These are phyloP conservation scores for Bombyx mandarina DNA, from an alignment of 1,140 invertebrate species.

Conservation along the genomic window DNA sequence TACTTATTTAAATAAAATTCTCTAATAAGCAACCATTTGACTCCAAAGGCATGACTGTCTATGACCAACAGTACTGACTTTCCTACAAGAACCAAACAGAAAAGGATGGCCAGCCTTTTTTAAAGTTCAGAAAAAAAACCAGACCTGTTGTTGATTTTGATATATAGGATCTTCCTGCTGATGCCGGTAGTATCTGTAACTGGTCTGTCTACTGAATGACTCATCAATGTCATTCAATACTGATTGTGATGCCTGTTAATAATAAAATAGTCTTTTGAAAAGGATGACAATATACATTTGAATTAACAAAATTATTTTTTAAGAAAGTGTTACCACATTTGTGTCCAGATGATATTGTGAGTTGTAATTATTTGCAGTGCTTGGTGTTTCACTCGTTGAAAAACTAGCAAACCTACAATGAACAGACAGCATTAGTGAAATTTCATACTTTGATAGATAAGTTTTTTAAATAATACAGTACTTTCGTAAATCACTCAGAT, in stretches of 20 bases:
- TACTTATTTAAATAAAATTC: too few species aligned
- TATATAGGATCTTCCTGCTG: constrained; percentile 66
- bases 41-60: too few species aligned
- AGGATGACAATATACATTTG: not conserved
- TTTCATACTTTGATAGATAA: too few species aligned
- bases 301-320: constrained; percentile 3
- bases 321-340: constrained; percentile 39
- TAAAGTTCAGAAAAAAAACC: not conserved
- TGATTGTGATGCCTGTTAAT: constrained; percentile 50
- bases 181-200: constrained; percentile 52
- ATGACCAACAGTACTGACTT: too few species aligned
- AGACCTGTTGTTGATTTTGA: constrained; percentile 68
- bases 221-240: constrained; percentile 62
- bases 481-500: too few species aligned
- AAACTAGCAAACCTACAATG: constrained; percentile 78
- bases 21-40: too few species aligned
- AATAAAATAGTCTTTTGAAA: not conserved
- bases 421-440: not conserved
- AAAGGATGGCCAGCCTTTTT: too few species aligned
- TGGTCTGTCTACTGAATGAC: constrained; percentile 63
- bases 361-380: constrained; percentile 51
- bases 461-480: too few species aligned
- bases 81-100: too few species aligned
- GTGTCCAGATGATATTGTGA: constrained; percentile 56
- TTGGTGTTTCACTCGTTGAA: constrained; percentile 70